Percentiles rank a stretch among this genome's conserved stretches.
These are phyloP conservation scores for Coranthus polyacanthus DNA, from an alignment of 2,797 vertebrate species.

Conservation along the genomic window DNA sequence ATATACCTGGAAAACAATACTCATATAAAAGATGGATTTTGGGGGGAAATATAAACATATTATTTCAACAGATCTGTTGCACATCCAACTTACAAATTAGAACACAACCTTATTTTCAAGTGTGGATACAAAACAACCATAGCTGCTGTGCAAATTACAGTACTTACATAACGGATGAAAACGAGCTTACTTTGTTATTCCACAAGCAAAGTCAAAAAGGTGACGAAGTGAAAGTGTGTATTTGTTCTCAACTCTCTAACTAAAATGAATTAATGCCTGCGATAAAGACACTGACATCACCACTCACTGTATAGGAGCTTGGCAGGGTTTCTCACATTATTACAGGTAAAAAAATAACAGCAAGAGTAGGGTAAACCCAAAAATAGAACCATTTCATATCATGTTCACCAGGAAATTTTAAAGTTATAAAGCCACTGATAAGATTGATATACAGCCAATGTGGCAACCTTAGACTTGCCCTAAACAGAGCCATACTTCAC, in stretches of 20 bases:
- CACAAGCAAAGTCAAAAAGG: neutral
- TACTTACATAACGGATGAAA: too few species aligned
- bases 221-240: neutral
- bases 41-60: too few species aligned
- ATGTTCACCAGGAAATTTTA: slow-evolving; percentile 27
- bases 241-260: neutral
- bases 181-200: neutral
- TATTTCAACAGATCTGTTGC: too few species aligned
- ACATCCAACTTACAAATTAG: too few species aligned
- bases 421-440: slow-evolving; percentile 12
- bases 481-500: slow-evolving; percentile 48
- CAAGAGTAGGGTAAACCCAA: neutral
- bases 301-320: slow-evolving; percentile 1
- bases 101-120: neutral
- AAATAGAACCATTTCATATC: too few species aligned
- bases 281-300: neutral
- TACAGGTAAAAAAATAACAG: neutral
- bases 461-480: slow-evolving; percentile 29
- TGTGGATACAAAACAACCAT: neutral
- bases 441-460: slow-evolving; percentile 32
- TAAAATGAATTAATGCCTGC: neutral
- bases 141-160: neutral
- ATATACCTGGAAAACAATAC: too few species aligned
- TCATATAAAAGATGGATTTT: too few species aligned
- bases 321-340: neutral